Base-by-base conservation (phyloP, 2,113 vertebrate species). In the Zosterops hypoxanthus region DNA sequence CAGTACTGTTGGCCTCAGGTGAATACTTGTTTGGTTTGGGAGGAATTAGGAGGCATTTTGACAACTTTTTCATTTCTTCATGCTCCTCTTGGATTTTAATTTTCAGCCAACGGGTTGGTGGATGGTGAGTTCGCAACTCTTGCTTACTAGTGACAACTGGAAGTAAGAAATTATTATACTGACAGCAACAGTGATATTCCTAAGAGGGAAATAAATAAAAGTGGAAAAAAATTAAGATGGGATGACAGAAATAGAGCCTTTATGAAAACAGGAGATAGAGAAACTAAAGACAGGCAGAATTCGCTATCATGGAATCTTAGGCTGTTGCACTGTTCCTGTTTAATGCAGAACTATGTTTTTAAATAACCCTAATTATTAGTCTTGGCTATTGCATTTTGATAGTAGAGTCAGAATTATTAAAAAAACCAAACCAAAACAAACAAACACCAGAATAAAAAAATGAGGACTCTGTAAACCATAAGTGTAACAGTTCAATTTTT, bases 21-120 rank as follows among this genome's bases (percentile, higher is more conserved):
- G 92, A 94, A 95, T 95, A 90, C 82, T 96, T 97, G 89, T 86
- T 95, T 95, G 96, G 83, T 97, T 97, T 90, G 90, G 72, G 88
- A 96, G 73, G 83, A 94, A 94, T 92, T 92, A 95, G 93, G 94
- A 97, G 95, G 93, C 92, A 92, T 93, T 94, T 96, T 96, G 95
- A 96, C 96, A 97, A 96, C 94, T 96, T 85, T 97, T 96, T 97
- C 95, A 86, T 96, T 96, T 96, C 92, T 95, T 96, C 94, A 96
- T 96, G 95, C 95, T 97, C 94, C 93, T 96, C 95, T 96, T 55
- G 94, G 92, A 94, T 96, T 96, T 97, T 97, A 95, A 96, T 94
- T 96, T 96, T 95, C 94, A 96, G 94, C 94, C 93, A 96, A 88
- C 94, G 94, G 94, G 72, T 96, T 97, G 96, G 95, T 95, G 94